phyloP scores from a whole-genome alignment of 2,113 vertebrate genomes.

The Otus sunia region DNA sequence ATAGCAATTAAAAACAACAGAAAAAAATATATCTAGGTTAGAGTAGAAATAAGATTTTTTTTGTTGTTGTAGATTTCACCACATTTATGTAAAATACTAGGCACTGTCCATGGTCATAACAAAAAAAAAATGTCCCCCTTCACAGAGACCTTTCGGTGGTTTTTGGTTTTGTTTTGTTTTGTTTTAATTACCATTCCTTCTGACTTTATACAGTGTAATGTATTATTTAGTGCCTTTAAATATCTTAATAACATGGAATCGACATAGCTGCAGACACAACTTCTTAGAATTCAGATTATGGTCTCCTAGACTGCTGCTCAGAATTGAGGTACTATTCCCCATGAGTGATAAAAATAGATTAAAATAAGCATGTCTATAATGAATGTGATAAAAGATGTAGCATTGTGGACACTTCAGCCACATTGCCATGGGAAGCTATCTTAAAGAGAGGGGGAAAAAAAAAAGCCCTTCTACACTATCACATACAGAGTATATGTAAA shows the following conservation, averaged over 20 bases:
- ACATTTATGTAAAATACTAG: background rate
- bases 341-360: background rate
- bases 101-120: background rate
- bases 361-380: background rate
- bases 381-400: background rate
- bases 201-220: background rate
- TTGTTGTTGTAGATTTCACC: background rate
- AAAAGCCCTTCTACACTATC: background rate
- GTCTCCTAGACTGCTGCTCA: background rate
- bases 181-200: background rate
- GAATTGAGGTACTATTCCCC: background rate
- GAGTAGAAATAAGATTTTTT: background rate
- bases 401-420: background rate
- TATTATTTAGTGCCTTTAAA: background rate
- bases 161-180: background rate
- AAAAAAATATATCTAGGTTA: background rate
- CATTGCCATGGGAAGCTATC: background rate
- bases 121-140: background rate
- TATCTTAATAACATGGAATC: background rate
- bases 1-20: background rate
- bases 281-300: background rate
- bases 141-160: accelerated
- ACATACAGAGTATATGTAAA: background rate
- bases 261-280: background rate
- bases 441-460: background rate